phyloP scores from a whole-genome alignment of 2,113 vertebrate species.

The Myanophis thanlyinensis region DNA sequence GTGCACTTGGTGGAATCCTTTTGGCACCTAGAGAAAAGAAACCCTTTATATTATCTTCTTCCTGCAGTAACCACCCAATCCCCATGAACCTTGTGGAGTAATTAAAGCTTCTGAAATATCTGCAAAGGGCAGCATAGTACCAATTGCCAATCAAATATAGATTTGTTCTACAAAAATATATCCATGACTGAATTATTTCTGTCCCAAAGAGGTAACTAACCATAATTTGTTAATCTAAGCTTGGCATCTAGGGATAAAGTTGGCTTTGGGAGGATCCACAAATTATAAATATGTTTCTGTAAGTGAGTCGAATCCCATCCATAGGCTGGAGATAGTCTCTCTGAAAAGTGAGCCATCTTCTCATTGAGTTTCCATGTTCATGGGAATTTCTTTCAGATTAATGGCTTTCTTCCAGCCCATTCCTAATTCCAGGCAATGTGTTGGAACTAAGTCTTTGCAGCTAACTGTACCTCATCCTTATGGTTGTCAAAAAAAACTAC shows the following conservation, averaged over 20 bases:
- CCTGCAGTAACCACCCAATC: not conserved
- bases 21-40: conserved; percentile 75
- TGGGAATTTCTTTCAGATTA: not conserved
- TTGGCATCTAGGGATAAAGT: not conserved
- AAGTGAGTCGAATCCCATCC: not conserved
- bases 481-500: not conserved
- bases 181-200: not conserved
- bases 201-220: not conserved
- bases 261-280: not conserved
- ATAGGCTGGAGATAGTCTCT: not conserved
- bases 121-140: not conserved
- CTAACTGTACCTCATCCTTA: not conserved
- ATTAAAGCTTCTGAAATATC: not conserved
- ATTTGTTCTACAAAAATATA: not conserved
- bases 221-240: not conserved
- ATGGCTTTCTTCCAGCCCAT: not conserved
- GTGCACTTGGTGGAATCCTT: conserved; percentile 82
- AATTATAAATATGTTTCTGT: not conserved
- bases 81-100: not conserved
- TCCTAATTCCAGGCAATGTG: not conserved
- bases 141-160: not conserved
- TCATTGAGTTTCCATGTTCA: not conserved
- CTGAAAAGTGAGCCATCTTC: not conserved
- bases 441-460: not conserved
- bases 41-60: not conserved